Evolutionary conservation across 2,113 vertebrate genomes (phyloP).

Genomic region (Raja brachyura): DNA sequence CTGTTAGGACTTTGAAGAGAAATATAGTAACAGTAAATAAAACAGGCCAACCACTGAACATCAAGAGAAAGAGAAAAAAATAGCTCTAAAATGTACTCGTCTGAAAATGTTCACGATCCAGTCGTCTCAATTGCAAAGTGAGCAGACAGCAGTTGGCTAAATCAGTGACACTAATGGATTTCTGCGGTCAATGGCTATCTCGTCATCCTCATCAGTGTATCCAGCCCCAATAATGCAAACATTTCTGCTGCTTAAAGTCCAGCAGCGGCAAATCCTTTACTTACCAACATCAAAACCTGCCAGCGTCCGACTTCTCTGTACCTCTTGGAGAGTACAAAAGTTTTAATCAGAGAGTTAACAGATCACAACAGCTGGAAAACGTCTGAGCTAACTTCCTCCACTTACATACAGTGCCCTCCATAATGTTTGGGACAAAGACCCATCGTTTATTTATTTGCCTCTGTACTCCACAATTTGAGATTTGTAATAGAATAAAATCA

Average conservation of each 20-base stretch:
- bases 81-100: not conserved
- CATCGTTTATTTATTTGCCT: no score
- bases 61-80: not conserved
- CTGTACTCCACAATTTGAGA: no score
- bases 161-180: not conserved
- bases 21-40: not conserved
- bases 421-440: no score
- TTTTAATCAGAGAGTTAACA: slow-evolving; percentile 33
- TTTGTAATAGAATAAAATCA: no score
- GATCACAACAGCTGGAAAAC: slow-evolving; percentile 20
- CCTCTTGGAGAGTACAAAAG: slow-evolving; percentile 34
- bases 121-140: not conserved
- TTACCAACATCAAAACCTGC: slow-evolving; percentile 36
- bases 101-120: not conserved
- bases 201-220: not conserved
- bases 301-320: slow-evolving; percentile 21
- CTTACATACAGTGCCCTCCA: no score
- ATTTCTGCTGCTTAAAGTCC: slow-evolving; percentile 16
- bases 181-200: not conserved
- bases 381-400: slow-evolving; percentile 6
- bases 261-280: slow-evolving; percentile 24
- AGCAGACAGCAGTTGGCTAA: not conserved
- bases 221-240: slow-evolving; percentile 5
- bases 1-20: not conserved
- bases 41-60: not conserved